phyloP scores from a whole-genome alignment of 1,140 invertebrate species.

The Episyrphus balteatus region DNA sequence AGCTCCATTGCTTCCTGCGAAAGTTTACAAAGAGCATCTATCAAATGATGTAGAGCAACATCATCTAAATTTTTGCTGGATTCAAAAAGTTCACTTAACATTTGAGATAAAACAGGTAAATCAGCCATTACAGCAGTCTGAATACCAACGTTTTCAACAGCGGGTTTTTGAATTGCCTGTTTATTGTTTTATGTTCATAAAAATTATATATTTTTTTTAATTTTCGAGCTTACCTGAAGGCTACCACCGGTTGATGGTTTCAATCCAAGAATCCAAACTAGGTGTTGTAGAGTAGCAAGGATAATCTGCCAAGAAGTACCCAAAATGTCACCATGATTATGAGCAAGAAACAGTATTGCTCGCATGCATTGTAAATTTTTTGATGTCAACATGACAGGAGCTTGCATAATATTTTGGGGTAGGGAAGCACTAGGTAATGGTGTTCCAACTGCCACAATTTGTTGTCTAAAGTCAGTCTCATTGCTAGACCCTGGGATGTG shows the following conservation, averaged over 20 bases:
- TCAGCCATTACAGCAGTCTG: constrained; percentile 95
- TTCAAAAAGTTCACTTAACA: constrained; percentile 89
- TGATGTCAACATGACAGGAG: constrained; percentile 96
- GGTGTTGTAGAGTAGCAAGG: constrained; percentile 87
- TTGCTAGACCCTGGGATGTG: constrained; percentile 46
- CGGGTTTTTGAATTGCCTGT: constrained; percentile 39
- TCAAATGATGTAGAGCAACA: constrained; percentile 88
- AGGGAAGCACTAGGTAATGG: constrained; percentile 73
- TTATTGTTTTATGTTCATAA: not conserved
- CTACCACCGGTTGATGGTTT: constrained; percentile 89
- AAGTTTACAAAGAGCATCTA: constrained; percentile 92
- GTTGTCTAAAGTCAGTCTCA: constrained; percentile 61
- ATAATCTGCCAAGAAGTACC: constrained; percentile 93
- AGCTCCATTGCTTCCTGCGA: constrained; percentile 96
- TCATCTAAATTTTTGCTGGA: constrained; percentile 90
- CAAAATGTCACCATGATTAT: constrained; percentile 84
- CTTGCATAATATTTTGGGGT: constrained; percentile 63
- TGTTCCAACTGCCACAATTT: constrained; percentile 90
- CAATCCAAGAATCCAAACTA: constrained; percentile 95
- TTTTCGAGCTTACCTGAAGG: constrained; percentile 56
- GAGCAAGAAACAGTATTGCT: constrained; percentile 75
- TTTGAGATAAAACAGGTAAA: constrained; percentile 81
- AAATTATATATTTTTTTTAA: not conserved
- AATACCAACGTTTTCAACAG: constrained; percentile 80
- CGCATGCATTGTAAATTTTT: constrained; percentile 96